Base-by-base conservation (phyloP, 2,797 vertebrate species). In the Cryptoprocta ferox region DNA sequence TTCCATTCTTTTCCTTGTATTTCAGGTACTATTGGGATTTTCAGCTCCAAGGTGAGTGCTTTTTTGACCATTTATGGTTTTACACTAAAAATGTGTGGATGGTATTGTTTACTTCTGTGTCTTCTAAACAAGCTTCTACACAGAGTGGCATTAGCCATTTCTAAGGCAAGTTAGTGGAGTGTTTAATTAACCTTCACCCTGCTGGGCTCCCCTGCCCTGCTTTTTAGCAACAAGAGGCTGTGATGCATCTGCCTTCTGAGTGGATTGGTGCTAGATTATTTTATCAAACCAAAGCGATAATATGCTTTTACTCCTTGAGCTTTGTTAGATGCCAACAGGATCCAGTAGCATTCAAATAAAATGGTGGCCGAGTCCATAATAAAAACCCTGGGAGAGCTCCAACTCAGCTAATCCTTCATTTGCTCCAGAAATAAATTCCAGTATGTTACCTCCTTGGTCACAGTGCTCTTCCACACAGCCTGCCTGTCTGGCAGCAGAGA, bases 11-110 rank as follows among this genome's bases (percentile, higher is more conserved):
- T 92, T 15, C 28, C 24, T 94, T 91, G 0, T 91, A 42, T 99
- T 99, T 81, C 84, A 99, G 99, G 97, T 99, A 98, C 94, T 96
- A 18, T 26, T 98, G 98, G 98, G 98, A 98, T 76, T 97, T 98
- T 94, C 96, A 97, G 16, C 53, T 95, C 35, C 98, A 12, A 98
- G 99, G 99, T 99, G 96, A 99, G 99, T 98, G 9, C 24, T 16
- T 86, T 86, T 80, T 68, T 35, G 63, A 21, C 66, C 7, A 19
- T 39, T 66, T 28, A 9, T 68, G 65, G 48, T 71, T 92, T 92
- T 53, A 87, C 68, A 39, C 21, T 89, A 59, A 89, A 75, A 86
- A 76, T 85, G 84, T 85, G 14, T 86, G 26, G 42, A 78, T 37
- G 56, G 4, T 35, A 35, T 65, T 48, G 24, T 75, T 92, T 91